Conservation (phyloP, 2,888 invertebrate genomes). For the Exocentrus adspersus region DNA sequence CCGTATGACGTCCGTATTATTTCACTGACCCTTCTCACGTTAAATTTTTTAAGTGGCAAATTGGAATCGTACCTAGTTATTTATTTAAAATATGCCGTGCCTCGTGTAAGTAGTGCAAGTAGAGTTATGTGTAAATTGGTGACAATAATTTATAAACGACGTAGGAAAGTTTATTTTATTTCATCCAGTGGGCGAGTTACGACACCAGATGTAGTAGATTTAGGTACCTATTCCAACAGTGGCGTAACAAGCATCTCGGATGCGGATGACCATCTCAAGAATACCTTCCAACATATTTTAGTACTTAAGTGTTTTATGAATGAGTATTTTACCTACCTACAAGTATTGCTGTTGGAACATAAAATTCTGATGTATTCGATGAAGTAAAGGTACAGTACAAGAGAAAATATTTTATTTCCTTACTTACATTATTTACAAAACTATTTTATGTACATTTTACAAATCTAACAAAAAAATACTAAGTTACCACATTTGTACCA, state of each 20-base stretch:
- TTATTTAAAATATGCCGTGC: neutral
- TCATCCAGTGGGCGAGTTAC: conserved; percentile 1
- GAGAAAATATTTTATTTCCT: conserved; percentile 54
- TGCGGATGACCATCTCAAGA: too few relatives aligned
- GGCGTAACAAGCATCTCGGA: neutral
- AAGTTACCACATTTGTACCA: conserved; percentile 57
- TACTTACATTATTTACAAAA: conserved; percentile 56
- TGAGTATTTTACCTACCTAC: too few relatives aligned
- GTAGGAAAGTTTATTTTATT: neutral
- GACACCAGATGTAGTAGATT: neutral
- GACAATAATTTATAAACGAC: neutral
- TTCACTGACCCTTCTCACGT: conserved; percentile 35
- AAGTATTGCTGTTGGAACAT: too few relatives aligned
- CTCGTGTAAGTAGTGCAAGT: neutral
- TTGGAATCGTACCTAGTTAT: conserved; percentile 1
- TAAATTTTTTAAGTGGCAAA: neutral
- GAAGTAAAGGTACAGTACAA: conserved; percentile 24
- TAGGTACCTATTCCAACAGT: too few relatives aligned
- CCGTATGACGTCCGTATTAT: conserved; percentile 14
- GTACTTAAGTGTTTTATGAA: too few relatives aligned
- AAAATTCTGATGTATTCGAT: neutral
- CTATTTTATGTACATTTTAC: conserved; percentile 56
- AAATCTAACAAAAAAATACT: conserved; percentile 53
- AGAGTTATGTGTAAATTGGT: neutral
- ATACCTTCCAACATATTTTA: too few relatives aligned